Percentiles rank a stretch among this genome's conserved stretches.
phyloP scores from a whole-genome alignment of 2,113 vertebrate species.

The Pipra filicauda region DNA sequence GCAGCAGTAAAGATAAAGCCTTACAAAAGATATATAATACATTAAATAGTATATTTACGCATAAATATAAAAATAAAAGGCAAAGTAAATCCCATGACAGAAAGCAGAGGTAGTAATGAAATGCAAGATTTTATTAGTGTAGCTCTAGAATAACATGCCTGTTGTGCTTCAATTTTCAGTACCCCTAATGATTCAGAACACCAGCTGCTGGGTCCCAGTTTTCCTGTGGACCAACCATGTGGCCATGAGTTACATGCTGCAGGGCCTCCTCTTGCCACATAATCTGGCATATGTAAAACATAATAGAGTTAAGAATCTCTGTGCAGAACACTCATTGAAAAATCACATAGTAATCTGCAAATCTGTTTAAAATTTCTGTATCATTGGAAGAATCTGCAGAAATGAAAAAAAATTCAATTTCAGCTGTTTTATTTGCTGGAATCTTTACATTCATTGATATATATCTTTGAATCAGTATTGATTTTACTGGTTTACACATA shows the following conservation, averaged over 20 bases:
- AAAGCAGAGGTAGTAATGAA: background rate
- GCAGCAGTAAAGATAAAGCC: background rate
- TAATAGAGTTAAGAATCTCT: background rate
- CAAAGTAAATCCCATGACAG: background rate
- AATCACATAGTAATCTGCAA: background rate
- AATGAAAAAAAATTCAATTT: background rate
- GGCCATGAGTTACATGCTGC: background rate
- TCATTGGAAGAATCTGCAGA: background rate
- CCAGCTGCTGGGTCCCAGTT: background rate
- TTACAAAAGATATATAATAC: background rate
- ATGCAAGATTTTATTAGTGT: background rate
- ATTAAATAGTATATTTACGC: background rate
- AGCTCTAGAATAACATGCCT: background rate
- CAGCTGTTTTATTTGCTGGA: background rate
- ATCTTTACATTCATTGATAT: background rate
- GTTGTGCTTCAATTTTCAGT: background rate
- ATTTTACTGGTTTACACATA: background rate
- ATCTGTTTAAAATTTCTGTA: background rate
- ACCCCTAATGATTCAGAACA: background rate
- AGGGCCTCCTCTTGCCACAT: background rate
- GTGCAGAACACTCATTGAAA: background rate
- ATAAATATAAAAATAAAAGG: background rate
- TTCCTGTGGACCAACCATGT: fast-evolving
- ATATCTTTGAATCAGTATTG: background rate
- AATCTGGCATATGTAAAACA: background rate